phyloP scores from a whole-genome alignment of 2,797 vertebrate genomes.

The Sorex maritimensis region DNA sequence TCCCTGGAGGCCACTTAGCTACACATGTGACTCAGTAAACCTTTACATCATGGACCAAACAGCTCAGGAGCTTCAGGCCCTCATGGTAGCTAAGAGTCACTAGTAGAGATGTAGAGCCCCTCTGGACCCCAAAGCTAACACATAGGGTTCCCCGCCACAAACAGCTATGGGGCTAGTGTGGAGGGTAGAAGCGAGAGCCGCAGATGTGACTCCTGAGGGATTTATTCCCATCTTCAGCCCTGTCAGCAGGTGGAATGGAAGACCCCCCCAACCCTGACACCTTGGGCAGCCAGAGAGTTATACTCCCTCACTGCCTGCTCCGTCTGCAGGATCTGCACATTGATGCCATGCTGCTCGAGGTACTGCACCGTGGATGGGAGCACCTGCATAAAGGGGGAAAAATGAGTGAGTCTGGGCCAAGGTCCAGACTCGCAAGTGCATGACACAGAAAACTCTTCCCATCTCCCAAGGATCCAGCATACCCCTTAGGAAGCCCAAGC shows the following conservation, averaged over 20 bases:
- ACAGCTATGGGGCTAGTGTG: neutral
- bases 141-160: no score
- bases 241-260: constrained; percentile 98
- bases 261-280: constrained; percentile 94
- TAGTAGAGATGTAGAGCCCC: no score
- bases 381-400: constrained; percentile 90
- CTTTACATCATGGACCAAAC: no score
- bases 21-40: no score
- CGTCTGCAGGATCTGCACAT: constrained; percentile 94
- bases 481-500: no score
- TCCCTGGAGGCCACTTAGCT: no score
- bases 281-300: constrained; percentile 93
- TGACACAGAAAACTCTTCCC: no score
- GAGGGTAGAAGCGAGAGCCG: neutral
- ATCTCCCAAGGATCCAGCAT: no score
- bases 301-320: constrained; percentile 96
- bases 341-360: constrained; percentile 93
- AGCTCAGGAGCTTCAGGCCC: no score
- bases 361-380: constrained; percentile 94
- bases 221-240: constrained; percentile 67
- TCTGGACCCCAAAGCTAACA: no score
- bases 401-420: neutral
- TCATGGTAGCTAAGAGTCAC: no score
- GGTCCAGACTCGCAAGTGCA: no score
- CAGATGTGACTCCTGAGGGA: constrained; percentile 8